phyloP scores from a whole-genome alignment of 1,140 invertebrate genomes.

The Aphaenogaster ashmeadi region DNA sequence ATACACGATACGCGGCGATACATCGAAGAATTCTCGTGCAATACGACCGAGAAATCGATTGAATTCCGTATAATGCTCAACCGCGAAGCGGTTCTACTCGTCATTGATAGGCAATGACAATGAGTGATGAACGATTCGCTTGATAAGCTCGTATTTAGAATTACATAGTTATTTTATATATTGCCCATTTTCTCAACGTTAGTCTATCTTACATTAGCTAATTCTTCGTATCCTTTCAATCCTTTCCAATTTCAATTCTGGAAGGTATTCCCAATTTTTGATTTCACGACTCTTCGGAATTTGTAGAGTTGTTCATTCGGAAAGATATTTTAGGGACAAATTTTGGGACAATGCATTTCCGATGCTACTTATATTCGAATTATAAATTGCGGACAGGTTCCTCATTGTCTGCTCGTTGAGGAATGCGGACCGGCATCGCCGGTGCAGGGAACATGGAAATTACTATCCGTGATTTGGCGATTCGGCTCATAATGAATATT shows the following conservation, averaged over 20 bases:
- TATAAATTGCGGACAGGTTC: not conserved
- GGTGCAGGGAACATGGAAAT: not conserved
- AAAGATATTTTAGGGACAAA: not conserved
- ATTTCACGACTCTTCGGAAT: not conserved
- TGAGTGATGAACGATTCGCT: not conserved
- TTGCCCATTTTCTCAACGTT: not conserved
- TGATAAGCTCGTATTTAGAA: not conserved
- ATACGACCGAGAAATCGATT: conserved; percentile 68
- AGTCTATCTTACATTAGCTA: not conserved
- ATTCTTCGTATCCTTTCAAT: not conserved
- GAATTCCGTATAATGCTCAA: conserved; percentile 23
- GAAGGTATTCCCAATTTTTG: not conserved
- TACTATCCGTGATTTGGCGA: not conserved
- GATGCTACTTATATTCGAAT: not conserved
- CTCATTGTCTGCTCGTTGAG: not conserved
- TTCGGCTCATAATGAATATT: not conserved
- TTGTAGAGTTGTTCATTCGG: not conserved
- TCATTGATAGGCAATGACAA: conserved; percentile 3
- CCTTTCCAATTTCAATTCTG: not conserved
- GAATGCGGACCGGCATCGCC: not conserved
- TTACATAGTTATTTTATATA: not conserved
- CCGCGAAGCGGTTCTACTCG: not conserved
- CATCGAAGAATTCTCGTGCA: conserved; percentile 30
- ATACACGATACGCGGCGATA: conserved; percentile 50
- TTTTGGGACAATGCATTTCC: not conserved